These are phyloP conservation scores for Balearica regulorum DNA, from an alignment of 2,797 vertebrate genomes.

Conservation along the genomic window DNA sequence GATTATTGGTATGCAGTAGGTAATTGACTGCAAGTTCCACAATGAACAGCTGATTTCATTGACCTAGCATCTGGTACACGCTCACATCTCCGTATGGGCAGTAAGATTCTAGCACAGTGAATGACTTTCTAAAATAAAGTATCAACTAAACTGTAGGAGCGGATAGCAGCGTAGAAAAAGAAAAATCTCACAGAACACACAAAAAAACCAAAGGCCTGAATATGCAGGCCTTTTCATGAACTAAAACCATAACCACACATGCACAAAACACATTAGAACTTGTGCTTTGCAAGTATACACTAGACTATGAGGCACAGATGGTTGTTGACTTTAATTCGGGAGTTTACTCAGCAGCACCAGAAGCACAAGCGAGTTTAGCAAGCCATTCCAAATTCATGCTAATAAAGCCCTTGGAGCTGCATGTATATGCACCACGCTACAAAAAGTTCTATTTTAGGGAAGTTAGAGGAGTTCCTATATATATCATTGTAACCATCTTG, in stretches of 20 bases:
- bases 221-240: not conserved
- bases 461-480: not conserved
- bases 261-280: not conserved
- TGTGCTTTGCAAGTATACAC: not conserved
- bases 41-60: not conserved
- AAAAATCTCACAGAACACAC: not conserved
- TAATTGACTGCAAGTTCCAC: not conserved
- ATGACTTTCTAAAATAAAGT: not conserved
- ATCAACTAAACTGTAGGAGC: not conserved
- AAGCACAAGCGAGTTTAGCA: not conserved
- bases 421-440: not conserved
- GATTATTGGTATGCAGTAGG: not conserved
- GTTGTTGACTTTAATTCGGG: not conserved
- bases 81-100: not conserved
- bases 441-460: not conserved
- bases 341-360: not conserved
- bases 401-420: not conserved
- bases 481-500: not conserved
- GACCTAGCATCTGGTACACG: not conserved
- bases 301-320: not conserved
- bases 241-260: not conserved
- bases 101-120: not conserved
- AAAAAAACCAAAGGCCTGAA: not conserved
- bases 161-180: not conserved
- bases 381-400: not conserved